Evolutionary conservation across 2,797 vertebrate species (phyloP).

Genomic region (Pagetopsis macropterus): DNA sequence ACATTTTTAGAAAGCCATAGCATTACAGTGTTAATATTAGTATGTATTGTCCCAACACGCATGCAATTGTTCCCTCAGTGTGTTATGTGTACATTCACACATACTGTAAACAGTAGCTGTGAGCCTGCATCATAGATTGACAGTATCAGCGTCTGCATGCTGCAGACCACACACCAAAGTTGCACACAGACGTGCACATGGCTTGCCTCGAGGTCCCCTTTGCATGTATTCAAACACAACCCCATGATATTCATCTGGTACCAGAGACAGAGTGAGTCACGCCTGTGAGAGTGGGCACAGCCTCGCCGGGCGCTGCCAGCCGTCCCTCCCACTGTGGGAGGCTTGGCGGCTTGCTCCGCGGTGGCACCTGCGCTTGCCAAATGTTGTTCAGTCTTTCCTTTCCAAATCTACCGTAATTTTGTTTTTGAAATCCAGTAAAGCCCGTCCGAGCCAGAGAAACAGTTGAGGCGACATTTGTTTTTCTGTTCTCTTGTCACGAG

Average conservation of each 20-base stretch:
- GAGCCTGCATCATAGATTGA: slow-evolving; percentile 32
- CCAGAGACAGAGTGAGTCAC: slow-evolving; percentile 70
- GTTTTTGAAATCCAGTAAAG: slow-evolving; percentile 50
- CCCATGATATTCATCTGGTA: slow-evolving; percentile 65
- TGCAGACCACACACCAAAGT: slow-evolving; percentile 11
- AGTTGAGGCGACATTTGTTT: slow-evolving; percentile 34
- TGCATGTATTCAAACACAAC: slow-evolving; percentile 85
- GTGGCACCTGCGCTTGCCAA: slow-evolving; percentile 80
- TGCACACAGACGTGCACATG: slow-evolving; percentile 75
- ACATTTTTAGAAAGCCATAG: neutral
- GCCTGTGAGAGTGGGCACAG: slow-evolving; percentile 70
- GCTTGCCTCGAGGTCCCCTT: slow-evolving; percentile 76
- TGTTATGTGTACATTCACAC: slow-evolving; percentile 21
- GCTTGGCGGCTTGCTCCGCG: slow-evolving; percentile 62
- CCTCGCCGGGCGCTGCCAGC: slow-evolving; percentile 63
- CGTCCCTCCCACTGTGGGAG: slow-evolving; percentile 69
- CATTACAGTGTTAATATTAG: neutral
- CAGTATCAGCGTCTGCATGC: slow-evolving; percentile 51
- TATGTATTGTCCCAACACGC: slow-evolving; percentile 47
- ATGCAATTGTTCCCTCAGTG: slow-evolving; percentile 45
- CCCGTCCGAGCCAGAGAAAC: slow-evolving; percentile 43
- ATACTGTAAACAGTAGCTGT: slow-evolving; percentile 29
- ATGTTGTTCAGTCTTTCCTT: slow-evolving; percentile 83
- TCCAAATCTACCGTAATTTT: slow-evolving; percentile 73
- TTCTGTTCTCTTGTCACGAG: slow-evolving; percentile 37